phyloP scores from a whole-genome alignment of 2,888 invertebrate genomes.

The Marronus borbonicus region DNA sequence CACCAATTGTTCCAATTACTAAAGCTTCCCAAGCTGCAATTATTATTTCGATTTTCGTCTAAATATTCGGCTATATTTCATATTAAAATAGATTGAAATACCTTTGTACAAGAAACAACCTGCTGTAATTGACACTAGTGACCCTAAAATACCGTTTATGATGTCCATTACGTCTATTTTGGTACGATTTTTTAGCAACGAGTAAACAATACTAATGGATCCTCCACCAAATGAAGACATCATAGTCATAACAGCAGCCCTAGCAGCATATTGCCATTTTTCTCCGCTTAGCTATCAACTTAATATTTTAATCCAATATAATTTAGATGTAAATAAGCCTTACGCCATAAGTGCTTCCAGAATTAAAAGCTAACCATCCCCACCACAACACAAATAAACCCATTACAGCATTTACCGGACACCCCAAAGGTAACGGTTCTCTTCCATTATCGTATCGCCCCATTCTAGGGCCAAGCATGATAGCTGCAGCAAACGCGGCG shows the following conservation, averaged over 20 bases:
- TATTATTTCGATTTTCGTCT: neutral
- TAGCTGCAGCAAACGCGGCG: slow-evolving; percentile 88
- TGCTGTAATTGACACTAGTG: slow-evolving; percentile 90
- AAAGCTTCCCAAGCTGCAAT: slow-evolving; percentile 85
- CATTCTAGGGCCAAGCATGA: slow-evolving; percentile 90
- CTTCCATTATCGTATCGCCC: slow-evolving; percentile 87
- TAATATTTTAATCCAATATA: neutral
- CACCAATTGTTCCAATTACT: slow-evolving; percentile 86
- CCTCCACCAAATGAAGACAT: slow-evolving; percentile 94
- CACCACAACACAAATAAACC: slow-evolving; percentile 96
- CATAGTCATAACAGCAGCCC: slow-evolving; percentile 92
- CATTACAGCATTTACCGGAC: slow-evolving; percentile 92
- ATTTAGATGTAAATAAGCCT: slow-evolving; percentile 57
- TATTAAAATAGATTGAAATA: slow-evolving; percentile 42
- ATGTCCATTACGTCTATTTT: slow-evolving; percentile 89
- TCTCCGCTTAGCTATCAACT: slow-evolving; percentile 78
- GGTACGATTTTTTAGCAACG: slow-evolving; percentile 77
- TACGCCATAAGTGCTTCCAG: slow-evolving; percentile 89
- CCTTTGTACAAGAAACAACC: slow-evolving; percentile 87
- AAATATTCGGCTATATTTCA: too few relatives aligned
- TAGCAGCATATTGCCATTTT: slow-evolving; percentile 93
- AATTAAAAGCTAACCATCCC: slow-evolving; percentile 97
- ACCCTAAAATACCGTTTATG: slow-evolving; percentile 90
- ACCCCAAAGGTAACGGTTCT: slow-evolving; percentile 85
- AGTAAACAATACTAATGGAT: slow-evolving; percentile 78